These are phyloP conservation scores for Stictocephala bisonia DNA, from an alignment of 2,888 invertebrate species.

Conservation along the genomic window DNA sequence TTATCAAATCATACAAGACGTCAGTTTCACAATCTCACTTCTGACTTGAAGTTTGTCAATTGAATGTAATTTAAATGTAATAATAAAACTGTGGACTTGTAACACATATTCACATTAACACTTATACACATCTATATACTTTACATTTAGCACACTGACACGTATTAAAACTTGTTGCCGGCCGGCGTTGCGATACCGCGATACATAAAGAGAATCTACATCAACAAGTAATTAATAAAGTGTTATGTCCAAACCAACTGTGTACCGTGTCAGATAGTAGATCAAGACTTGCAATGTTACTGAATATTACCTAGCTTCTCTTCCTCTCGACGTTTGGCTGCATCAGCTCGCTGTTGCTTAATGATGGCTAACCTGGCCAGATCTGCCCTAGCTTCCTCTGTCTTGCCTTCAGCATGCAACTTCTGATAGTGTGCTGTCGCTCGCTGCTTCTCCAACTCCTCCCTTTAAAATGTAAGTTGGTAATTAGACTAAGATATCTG, in stretches of 20 bases:
- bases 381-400: constrained; percentile 95
- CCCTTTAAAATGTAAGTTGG: constrained; percentile 70
- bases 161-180: too few species aligned
- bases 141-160: too few species aligned
- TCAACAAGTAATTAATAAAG: neutral
- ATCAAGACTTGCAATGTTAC: constrained; percentile 23
- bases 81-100: too few species aligned
- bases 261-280: neutral
- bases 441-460: constrained; percentile 91
- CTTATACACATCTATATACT: too few species aligned
- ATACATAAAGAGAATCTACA: neutral
- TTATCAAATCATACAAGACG: too few species aligned
- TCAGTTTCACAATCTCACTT: too few species aligned
- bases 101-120: too few species aligned
- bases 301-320: constrained; percentile 76
- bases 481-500: too few species aligned
- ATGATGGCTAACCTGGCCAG: constrained; percentile 94
- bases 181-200: too few species aligned
- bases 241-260: neutral
- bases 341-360: constrained; percentile 94
- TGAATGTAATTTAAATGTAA: too few species aligned
- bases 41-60: too few species aligned
- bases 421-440: constrained; percentile 92
- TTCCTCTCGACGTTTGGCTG: constrained; percentile 89
- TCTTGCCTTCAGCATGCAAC: constrained; percentile 94